Conservation (phyloP, 2,797 vertebrate genomes). For the Cacajao melanocephalus region DNA sequence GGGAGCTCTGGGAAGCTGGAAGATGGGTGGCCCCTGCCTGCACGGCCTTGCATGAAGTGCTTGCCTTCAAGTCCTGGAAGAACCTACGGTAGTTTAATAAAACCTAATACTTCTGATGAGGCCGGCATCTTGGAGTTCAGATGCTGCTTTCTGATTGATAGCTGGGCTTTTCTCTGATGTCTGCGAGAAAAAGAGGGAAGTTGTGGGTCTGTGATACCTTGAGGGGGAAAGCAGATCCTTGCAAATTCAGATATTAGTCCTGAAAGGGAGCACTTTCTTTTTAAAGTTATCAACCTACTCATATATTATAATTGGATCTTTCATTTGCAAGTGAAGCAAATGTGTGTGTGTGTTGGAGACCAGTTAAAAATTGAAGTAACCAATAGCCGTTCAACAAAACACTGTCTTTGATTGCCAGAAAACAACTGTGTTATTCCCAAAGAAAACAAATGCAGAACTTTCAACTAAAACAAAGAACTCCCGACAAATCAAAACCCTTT, state of each 20-base stretch:
- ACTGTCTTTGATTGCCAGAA: background rate
- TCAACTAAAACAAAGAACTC: background rate
- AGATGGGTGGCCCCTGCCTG: constrained; percentile 41
- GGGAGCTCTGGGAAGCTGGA: background rate
- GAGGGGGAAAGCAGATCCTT: background rate
- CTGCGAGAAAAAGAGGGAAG: background rate
- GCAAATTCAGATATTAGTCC: background rate
- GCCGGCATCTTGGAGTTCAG: background rate
- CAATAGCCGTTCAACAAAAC: background rate
- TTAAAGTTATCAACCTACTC: background rate
- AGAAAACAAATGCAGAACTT: background rate
- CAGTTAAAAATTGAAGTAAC: background rate
- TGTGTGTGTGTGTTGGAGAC: background rate
- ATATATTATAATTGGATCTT: background rate
- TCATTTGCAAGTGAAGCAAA: background rate
- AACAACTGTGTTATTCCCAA: background rate
- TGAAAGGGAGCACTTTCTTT: background rate
- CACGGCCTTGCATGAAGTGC: constrained; percentile 58
- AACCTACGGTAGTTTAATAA: constrained; percentile 35
- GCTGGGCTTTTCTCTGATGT: background rate
- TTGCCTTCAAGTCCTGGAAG: background rate
- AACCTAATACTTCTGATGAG: background rate
- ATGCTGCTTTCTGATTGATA: background rate
- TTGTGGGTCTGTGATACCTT: rapidly evolving
- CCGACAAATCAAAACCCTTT: background rate